A percentile compares a stretch with the other conserved stretches of the same genome.
Conservation (phyloP, 2,888 invertebrate genomes). For the Drosophila ezoana region DNA sequence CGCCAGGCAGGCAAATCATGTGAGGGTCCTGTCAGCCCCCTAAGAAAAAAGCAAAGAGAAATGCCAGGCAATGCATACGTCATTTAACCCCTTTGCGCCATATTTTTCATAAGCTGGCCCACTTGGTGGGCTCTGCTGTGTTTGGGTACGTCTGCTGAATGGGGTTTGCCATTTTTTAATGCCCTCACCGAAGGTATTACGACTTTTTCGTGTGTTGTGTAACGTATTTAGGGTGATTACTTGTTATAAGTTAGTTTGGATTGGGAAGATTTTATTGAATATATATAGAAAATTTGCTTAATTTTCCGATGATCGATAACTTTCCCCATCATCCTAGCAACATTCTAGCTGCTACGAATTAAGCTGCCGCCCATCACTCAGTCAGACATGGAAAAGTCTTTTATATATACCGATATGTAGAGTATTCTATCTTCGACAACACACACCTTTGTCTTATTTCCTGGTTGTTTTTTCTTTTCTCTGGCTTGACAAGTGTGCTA, state of each 20-base stretch:
- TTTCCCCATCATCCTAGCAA: too few species aligned
- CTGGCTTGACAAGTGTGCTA: conserved; percentile 65
- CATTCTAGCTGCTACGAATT: too few species aligned
- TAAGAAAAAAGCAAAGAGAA: conserved; percentile 50
- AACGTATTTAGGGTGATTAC: too few species aligned
- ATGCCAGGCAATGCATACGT: conserved; percentile 77
- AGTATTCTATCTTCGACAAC: conserved; percentile 3
- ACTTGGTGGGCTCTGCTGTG: conserved; percentile 24
- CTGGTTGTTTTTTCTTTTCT: conserved; percentile 17
- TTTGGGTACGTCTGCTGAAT: conserved; percentile 17
- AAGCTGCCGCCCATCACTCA: too few species aligned
- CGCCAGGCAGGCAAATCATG: conserved; percentile 68
- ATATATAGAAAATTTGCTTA: too few species aligned
- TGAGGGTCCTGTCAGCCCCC: conserved; percentile 10
- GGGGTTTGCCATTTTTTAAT: background rate
- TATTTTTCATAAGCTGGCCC: conserved; percentile 74
- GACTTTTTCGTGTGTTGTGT: background rate
- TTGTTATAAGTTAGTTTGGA: too few species aligned
- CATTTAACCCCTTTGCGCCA: conserved; percentile 80
- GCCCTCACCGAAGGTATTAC: background rate
- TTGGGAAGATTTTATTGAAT: too few species aligned
- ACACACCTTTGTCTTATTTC: background rate
- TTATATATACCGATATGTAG: conserved; percentile 1
- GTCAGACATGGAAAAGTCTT: too few species aligned
- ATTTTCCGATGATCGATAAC: too few species aligned